Evolutionary conservation across 2,113 vertebrate species (phyloP).

Genomic region (Apaloderma vittatum): DNA sequence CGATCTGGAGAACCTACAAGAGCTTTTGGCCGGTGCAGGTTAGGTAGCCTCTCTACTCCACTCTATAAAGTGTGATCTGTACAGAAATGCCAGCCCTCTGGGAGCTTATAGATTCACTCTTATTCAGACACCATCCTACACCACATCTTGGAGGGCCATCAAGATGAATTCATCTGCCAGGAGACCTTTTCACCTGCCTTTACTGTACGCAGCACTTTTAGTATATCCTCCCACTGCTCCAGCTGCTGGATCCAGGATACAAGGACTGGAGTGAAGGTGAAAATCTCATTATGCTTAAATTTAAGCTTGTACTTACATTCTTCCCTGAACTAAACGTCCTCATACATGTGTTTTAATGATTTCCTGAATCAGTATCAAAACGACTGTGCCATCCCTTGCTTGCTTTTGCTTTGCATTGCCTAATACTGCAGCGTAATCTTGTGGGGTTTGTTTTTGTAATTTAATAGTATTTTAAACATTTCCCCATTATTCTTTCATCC

Average conservation of each 20-base stretch:
- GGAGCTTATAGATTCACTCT: neutral
- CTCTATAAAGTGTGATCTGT: neutral
- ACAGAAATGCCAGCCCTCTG: neutral
- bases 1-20: neutral
- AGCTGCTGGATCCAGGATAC: neutral
- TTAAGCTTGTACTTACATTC: neutral
- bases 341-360: neutral
- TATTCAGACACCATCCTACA: accelerated
- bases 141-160: neutral
- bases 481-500: constrained; percentile 14
- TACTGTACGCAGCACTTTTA: neutral
- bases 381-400: neutral
- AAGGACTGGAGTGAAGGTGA: neutral
- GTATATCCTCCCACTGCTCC: neutral
- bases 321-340: neutral
- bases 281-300: neutral
- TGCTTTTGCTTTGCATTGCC: constrained; percentile 26
- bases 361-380: neutral
- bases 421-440: neutral
- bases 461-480: constrained; percentile 31
- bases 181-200: neutral
- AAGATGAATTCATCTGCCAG: neutral
- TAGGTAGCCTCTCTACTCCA: neutral
- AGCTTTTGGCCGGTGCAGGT: neutral
- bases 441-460: constrained; percentile 7